Evolutionary conservation across 2,113 vertebrate genomes (phyloP).

Genomic region (Dolichallabes microphthalmus): DNA sequence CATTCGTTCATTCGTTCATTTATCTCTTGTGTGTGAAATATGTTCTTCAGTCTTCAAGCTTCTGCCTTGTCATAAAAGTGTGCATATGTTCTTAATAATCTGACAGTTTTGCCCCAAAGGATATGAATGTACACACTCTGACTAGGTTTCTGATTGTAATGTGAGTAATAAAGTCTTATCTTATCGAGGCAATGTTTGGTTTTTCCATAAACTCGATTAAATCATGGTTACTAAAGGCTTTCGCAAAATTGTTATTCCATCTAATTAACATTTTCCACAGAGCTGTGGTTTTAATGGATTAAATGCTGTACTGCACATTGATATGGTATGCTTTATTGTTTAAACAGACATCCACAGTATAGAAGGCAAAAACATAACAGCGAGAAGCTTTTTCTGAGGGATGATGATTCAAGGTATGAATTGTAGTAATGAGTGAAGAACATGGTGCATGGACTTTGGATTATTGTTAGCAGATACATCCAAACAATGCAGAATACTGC

Average conservation of each 20-base stretch:
- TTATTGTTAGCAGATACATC: background rate
- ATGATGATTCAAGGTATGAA: background rate
- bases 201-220: conserved; percentile 47
- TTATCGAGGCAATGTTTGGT: conserved; percentile 48
- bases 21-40: background rate
- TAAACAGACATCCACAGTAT: background rate
- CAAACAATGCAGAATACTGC: background rate
- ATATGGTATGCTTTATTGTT: conserved; percentile 17
- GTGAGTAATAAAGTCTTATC: conserved; percentile 50
- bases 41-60: conserved; percentile 19
- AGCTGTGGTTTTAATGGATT: conserved; percentile 11
- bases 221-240: conserved; percentile 31
- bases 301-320: background rate
- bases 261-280: conserved; percentile 44
- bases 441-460: background rate
- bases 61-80: conserved; percentile 37
- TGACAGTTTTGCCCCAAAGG: conserved; percentile 26
- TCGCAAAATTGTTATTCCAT: conserved; percentile 45
- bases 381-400: background rate
- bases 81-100: conserved; percentile 36
- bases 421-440: background rate
- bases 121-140: conserved; percentile 53
- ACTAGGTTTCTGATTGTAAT: conserved; percentile 43
- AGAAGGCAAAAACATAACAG: background rate
- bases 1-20: no score